phyloP scores from a whole-genome alignment of 2,113 vertebrate species.

The Gallinago jamesoni region DNA sequence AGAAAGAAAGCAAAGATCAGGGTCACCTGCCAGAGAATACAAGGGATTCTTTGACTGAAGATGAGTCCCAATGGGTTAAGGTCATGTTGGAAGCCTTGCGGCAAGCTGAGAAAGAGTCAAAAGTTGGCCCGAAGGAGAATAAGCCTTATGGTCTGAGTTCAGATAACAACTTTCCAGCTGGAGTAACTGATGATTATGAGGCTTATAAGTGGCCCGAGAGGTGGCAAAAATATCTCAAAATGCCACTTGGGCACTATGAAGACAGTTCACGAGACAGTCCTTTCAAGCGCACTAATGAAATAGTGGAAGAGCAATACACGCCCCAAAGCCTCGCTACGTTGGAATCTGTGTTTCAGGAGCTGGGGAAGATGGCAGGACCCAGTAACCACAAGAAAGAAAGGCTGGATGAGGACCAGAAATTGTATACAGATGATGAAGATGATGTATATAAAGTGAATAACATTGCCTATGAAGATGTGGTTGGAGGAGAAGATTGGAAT shows the following conservation, averaged over 20 bases:
- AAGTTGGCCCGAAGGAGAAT: constrained; percentile 62
- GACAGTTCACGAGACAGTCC: constrained; percentile 86
- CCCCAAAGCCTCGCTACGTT: constrained; percentile 93
- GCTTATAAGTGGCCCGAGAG: constrained; percentile 78
- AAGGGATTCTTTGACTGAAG: constrained; percentile 78
- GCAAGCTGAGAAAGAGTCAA: constrained; percentile 82
- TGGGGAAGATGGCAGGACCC: constrained; percentile 82
- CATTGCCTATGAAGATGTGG: constrained; percentile 85
- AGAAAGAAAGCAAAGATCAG: constrained; percentile 78
- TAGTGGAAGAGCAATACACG: constrained; percentile 92
- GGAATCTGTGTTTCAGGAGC: constrained; percentile 93
- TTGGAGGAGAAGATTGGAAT: constrained; percentile 86
- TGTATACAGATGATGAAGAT: constrained; percentile 83
- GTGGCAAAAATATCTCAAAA: constrained; percentile 75
- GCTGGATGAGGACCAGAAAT: constrained; percentile 83
- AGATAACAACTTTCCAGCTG: constrained; percentile 72
- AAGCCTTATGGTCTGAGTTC: constrained; percentile 77
- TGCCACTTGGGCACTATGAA: constrained; percentile 82
- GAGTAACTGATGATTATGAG: constrained; percentile 80
- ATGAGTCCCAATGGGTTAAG: constrained; percentile 86
- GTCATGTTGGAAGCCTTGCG: constrained; percentile 86
- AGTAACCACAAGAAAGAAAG: constrained; percentile 77
- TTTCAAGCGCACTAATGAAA: constrained; percentile 93
- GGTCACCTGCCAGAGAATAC: constrained; percentile 58
- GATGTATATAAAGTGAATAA: constrained; percentile 85